phyloP scores from a whole-genome alignment of 2,888 invertebrate species.

The Dynastes grantii region DNA sequence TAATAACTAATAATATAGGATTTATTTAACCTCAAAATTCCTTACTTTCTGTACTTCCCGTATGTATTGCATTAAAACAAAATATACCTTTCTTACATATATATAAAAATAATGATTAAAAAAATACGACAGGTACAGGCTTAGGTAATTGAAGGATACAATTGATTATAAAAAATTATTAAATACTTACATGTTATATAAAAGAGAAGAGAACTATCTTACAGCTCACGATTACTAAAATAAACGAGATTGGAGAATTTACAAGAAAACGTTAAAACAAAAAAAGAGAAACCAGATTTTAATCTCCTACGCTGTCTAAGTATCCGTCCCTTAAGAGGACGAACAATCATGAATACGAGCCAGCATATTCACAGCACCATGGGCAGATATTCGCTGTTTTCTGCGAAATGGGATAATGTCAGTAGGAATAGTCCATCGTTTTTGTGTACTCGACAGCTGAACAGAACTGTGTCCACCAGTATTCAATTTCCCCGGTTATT shows the following conservation, averaged over 20 bases:
- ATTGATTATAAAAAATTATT: constrained; percentile 33
- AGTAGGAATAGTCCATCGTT: constrained; percentile 89
- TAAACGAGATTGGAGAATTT: constrained; percentile 28
- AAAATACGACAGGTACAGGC: constrained; percentile 51
- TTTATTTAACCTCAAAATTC: no score
- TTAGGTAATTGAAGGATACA: constrained; percentile 34
- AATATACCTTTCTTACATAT: constrained; percentile 43
- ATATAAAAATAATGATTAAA: constrained; percentile 49
- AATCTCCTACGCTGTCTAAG: no score
- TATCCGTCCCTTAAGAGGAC: background rate
- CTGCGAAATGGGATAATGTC: constrained; percentile 54
- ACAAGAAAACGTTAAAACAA: background rate
- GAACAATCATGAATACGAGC: constrained; percentile 49
- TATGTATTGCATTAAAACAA: constrained; percentile 46
- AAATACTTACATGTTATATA: constrained; percentile 27
- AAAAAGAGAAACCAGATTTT: no score
- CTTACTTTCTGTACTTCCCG: no score
- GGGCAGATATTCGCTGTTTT: constrained; percentile 34
- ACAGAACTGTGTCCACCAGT: constrained; percentile 99
- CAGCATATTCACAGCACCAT: constrained; percentile 51
- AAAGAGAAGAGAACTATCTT: constrained; percentile 17
- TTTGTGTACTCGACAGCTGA: constrained; percentile 98
- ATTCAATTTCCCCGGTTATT: constrained; percentile 91
- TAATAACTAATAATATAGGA: no score
- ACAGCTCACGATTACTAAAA: background rate